Base-by-base conservation (phyloP, 2,888 invertebrate genomes). In the Eurytoma adleriae region DNA sequence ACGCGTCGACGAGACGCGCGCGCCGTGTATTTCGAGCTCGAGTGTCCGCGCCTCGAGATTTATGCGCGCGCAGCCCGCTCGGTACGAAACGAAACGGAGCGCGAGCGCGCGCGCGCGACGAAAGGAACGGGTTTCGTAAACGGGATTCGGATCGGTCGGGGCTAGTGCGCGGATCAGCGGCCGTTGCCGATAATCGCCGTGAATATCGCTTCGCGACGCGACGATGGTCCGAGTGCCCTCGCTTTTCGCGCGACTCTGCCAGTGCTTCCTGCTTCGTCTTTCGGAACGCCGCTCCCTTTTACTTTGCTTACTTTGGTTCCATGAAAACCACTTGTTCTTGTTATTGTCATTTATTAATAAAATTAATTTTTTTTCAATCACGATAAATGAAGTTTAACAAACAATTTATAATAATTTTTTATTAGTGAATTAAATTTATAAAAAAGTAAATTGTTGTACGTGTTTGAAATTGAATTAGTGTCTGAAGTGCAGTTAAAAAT, bases 61-160 rank as follows among this genome's bases (percentile, higher is more conserved):
- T 86, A 87, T 86, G 84, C 18, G 12, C 64, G 64, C 81, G 72
- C 64, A 80, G 66, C 67, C 69, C 24, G 68, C 40, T 40, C 64
- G 40, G 64, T 40, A 52, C 68, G 61, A 50, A 69, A 74, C 69
- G 67, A 74, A 74, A 52, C 79, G 82, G 72, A 73, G 81, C 79
- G 78, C 82, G 82, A 84, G 83, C 82, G 84, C 82, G 71, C 83
- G 78, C 83, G 80, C 82, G 71, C 71, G 67, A 69, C 71, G 76
- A 84, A 85, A 82, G 84, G 83, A 87, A 87, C 86, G 86, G 87
- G 87, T 86, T 87, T 86, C 76, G 85, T 85, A 84, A 87, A 87
- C 86, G 86, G 87, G 87, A 86, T 87, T 86, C 83, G 80, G 83
- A 86, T 86, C 85, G 85, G 64, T 30, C 64, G n/a, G 66, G 82